A percentile compares a stretch with the other conserved stretches of the same genome.
Conservation (phyloP, 2,113 vertebrate species). For the Ailuropoda melanoleuca region DNA sequence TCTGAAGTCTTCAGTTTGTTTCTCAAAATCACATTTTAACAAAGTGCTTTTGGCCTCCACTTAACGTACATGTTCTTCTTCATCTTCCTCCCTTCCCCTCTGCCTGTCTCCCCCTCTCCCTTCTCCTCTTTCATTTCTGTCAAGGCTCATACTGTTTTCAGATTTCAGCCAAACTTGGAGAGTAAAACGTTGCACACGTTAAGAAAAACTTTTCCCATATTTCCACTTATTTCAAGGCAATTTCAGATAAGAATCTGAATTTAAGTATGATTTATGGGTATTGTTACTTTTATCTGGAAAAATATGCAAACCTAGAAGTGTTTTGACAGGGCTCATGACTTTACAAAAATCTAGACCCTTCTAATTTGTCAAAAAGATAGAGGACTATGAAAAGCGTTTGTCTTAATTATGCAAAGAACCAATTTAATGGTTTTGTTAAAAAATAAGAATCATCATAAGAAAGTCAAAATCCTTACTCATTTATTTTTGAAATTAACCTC, state of each 20-base stretch:
- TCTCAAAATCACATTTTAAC: not conserved
- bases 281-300: not conserved
- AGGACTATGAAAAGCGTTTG: not conserved
- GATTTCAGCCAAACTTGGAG: not conserved
- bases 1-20: no score
- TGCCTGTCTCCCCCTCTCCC: not conserved
- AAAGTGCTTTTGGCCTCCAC: not conserved
- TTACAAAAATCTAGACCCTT: not conserved
- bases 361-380: not conserved
- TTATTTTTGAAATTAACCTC: not conserved
- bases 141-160: not conserved
- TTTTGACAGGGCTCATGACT: not conserved
- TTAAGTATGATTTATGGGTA: not conserved
- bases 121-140: not conserved
- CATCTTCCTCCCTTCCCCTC: not conserved
- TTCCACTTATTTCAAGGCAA: not conserved
- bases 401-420: not conserved
- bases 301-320: not conserved
- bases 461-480: not conserved
- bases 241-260: slow-evolving; percentile 32
- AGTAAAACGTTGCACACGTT: not conserved
- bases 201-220: not conserved
- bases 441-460: not conserved
- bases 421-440: not conserved
- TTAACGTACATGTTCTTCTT: not conserved